Percentiles rank a stretch among this genome's conserved stretches.
Evolutionary conservation across 1,140 invertebrate species (phyloP).

Genomic region (Drosophila tristis): DNA sequence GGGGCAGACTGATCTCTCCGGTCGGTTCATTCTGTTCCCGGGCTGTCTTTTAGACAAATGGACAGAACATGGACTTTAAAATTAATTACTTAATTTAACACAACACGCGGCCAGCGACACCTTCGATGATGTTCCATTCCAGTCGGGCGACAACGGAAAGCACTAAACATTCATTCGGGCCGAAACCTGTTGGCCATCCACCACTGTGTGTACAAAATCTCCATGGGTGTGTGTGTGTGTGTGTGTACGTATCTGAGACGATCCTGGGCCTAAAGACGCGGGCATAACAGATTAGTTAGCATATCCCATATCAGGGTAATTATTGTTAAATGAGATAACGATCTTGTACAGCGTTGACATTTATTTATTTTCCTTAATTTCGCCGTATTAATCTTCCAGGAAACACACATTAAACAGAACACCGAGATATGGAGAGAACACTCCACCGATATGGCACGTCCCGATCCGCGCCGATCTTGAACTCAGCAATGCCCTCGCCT

Average conservation of each 20-base stretch:
- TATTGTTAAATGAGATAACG: conserved; percentile 84
- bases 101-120: conserved; percentile 71
- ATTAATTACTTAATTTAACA: conserved; percentile 84
- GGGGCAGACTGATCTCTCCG: no score
- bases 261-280: conserved; percentile 50
- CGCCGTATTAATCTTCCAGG: conserved; percentile 84
- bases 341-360: conserved; percentile 84
- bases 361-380: conserved; percentile 85
- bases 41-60: conserved; percentile 64
- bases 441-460: conserved; percentile 52
- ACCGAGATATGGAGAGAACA: conserved; percentile 18
- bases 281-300: conserved; percentile 84
- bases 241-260: conserved; percentile 11
- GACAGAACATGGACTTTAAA: conserved; percentile 75
- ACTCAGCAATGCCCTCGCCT: neutral
- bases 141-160: conserved; percentile 68
- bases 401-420: conserved; percentile 76
- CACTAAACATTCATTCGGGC: conserved; percentile 61
- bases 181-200: conserved; percentile 61
- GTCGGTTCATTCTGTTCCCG: neutral
- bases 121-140: conserved; percentile 58
- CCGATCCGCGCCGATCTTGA: conserved; percentile 16
- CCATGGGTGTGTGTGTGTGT: neutral
- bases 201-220: neutral
- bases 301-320: conserved; percentile 84